These are phyloP conservation scores for Agrilus planipennis DNA, from an alignment of 1,140 invertebrate genomes.

Conservation along the genomic window DNA sequence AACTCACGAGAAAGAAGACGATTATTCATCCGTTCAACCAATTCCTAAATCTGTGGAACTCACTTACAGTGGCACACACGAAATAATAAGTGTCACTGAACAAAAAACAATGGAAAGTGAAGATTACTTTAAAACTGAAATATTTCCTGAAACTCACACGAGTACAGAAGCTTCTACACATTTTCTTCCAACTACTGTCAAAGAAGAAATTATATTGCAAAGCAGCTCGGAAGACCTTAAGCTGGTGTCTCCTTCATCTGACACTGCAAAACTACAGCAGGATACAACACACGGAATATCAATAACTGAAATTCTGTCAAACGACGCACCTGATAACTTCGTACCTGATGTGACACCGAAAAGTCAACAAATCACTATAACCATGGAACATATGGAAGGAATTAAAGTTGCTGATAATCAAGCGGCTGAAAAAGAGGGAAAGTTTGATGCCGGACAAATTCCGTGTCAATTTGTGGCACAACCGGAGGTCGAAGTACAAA, in stretches of 20 bases:
- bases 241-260: constrained; percentile 28
- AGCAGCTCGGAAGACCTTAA: constrained; percentile 37
- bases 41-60: constrained; percentile 32
- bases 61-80: constrained; percentile 33
- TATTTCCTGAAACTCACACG: constrained; percentile 42
- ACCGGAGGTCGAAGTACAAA: constrained; percentile 36
- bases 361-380: constrained; percentile 35
- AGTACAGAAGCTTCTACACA: constrained; percentile 40
- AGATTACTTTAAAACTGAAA: constrained; percentile 35
- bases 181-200: constrained; percentile 41
- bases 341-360: constrained; percentile 30
- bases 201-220: constrained; percentile 45
- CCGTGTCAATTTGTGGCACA: constrained; percentile 30
- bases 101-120: constrained; percentile 45
- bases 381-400: constrained; percentile 39
- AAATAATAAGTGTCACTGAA: constrained; percentile 39
- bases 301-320: constrained; percentile 38
- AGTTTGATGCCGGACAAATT: constrained; percentile 23
- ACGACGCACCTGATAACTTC: constrained; percentile 35
- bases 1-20: constrained; percentile 41
- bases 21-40: constrained; percentile 29
- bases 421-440: constrained; percentile 37
- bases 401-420: constrained; percentile 40
- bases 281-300: constrained; percentile 39
- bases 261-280: constrained; percentile 37